Evolutionary conservation across 1,140 invertebrate genomes (phyloP).

Genomic region (Drosophila truncata): DNA sequence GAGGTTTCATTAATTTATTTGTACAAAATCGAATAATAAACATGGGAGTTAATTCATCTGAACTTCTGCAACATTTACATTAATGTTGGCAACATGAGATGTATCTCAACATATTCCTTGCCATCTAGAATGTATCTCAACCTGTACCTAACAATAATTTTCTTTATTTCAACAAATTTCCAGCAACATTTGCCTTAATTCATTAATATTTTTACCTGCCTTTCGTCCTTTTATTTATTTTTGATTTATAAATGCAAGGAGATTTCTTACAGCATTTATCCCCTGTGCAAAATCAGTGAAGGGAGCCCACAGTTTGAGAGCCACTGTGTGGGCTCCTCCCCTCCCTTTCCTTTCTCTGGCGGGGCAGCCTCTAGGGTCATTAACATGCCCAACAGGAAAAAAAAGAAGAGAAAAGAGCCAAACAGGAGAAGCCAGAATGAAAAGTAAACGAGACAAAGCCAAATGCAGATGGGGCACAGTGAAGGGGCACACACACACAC

Average conservation of each 20-base stretch:
- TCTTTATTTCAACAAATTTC: too few relatives aligned
- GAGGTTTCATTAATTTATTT: too few relatives aligned
- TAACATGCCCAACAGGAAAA: constrained; percentile 67
- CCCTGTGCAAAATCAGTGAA: constrained; percentile 19
- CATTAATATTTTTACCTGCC: too few relatives aligned
- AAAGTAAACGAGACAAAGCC: constrained; percentile 69
- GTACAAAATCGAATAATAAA: background rate
- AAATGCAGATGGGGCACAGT: constrained; percentile 36
- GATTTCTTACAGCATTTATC: background rate
- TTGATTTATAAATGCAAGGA: too few relatives aligned
- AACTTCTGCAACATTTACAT: background rate
- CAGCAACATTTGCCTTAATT: background rate
- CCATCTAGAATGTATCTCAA: too few relatives aligned
- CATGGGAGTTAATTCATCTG: background rate
- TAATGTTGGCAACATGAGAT: too few relatives aligned
- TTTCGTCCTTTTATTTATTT: too few relatives aligned
- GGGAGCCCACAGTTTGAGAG: constrained; percentile 61
- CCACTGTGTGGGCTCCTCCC: constrained; percentile 37
- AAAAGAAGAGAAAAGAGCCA: constrained; percentile 33
- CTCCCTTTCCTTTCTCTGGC: constrained; percentile 19
- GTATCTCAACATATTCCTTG: too few relatives aligned
- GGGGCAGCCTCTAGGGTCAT: constrained; percentile 77
- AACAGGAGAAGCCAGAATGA: constrained; percentile 47
- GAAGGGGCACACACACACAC: constrained; percentile 4
- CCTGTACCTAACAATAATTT: too few relatives aligned